A percentile compares a stretch with the other conserved stretches of the same genome.
These are phyloP conservation scores for Columba livia DNA, from an alignment of 2,113 vertebrate species.

Conservation along the genomic window DNA sequence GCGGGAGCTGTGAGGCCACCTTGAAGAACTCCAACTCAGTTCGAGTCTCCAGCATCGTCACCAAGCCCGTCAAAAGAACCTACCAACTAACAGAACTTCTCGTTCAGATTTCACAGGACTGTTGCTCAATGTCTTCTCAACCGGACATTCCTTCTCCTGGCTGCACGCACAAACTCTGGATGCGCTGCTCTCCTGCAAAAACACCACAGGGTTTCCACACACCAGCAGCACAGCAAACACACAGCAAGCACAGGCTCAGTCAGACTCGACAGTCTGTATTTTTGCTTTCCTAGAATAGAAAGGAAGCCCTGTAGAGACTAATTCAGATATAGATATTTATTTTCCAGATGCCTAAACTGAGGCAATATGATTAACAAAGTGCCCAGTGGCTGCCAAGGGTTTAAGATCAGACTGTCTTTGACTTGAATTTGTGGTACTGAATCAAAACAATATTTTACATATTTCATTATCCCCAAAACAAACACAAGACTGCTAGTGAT, in stretches of 20 bases:
- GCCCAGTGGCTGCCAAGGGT: background rate
- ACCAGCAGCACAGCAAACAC: background rate
- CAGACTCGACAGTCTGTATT: background rate
- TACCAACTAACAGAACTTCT: conserved; percentile 92
- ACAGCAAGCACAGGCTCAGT: background rate
- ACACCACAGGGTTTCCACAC: background rate
- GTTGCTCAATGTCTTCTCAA: conserved; percentile 78
- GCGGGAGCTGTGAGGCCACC: background rate
- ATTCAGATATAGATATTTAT: background rate
- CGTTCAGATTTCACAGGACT: conserved; percentile 90
- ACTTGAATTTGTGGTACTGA: background rate
- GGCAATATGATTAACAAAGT: background rate
- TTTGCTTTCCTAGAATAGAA: background rate
- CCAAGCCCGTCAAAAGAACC: background rate
- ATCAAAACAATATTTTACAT: background rate
- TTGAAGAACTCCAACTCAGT: background rate
- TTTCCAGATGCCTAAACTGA: background rate
- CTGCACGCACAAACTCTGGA: conserved; percentile 82
- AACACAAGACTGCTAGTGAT: background rate
- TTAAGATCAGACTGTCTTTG: background rate
- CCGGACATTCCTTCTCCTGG: conserved; percentile 85
- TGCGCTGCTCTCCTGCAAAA: conserved; percentile 68
- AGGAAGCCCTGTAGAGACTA: background rate
- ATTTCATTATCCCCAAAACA: background rate
- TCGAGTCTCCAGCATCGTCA: background rate